These are phyloP conservation scores for Meganola albula DNA, from an alignment of 2,888 invertebrate species.

Conservation along the genomic window DNA sequence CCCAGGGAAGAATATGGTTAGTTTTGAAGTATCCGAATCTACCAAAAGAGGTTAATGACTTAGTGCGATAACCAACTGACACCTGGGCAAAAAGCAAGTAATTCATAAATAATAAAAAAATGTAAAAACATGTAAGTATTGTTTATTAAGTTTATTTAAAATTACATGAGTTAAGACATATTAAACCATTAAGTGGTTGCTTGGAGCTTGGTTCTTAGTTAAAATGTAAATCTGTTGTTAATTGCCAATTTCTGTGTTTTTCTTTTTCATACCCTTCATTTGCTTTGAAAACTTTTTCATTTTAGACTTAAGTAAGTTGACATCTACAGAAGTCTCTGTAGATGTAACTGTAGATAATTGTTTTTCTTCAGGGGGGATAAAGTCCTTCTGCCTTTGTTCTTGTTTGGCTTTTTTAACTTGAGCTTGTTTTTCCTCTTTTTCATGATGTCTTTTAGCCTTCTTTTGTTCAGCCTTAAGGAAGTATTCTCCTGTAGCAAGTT, in stretches of 20 bases:
- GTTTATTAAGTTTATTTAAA: no score
- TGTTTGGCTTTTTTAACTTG: conserved; percentile 84
- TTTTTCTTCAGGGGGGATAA: conserved; percentile 87
- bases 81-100: no score
- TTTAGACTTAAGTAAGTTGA: conserved; percentile 85
- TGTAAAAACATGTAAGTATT: no score
- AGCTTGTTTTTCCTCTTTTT: conserved; percentile 87
- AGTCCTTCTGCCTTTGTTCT: conserved; percentile 87
- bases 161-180: no score
- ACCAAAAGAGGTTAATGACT: no score
- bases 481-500: conserved; percentile 97
- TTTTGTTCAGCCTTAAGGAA: conserved; percentile 93
- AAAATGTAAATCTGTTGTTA: conserved; percentile 9
- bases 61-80: no score
- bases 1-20: no score
- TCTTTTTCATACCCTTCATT: conserved; percentile 36
- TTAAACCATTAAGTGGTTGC: no score
- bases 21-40: no score
- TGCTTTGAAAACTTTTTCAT: conserved; percentile 81
- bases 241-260: conserved; percentile 9
- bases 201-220: conserved; percentile 3
- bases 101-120: no score
- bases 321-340: conserved; percentile 73
- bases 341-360: conserved; percentile 29
- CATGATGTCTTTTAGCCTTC: conserved; percentile 82